Evolutionary conservation across 2,888 invertebrate genomes (phyloP).

Genomic region (Mesorhabditis belari): DNA sequence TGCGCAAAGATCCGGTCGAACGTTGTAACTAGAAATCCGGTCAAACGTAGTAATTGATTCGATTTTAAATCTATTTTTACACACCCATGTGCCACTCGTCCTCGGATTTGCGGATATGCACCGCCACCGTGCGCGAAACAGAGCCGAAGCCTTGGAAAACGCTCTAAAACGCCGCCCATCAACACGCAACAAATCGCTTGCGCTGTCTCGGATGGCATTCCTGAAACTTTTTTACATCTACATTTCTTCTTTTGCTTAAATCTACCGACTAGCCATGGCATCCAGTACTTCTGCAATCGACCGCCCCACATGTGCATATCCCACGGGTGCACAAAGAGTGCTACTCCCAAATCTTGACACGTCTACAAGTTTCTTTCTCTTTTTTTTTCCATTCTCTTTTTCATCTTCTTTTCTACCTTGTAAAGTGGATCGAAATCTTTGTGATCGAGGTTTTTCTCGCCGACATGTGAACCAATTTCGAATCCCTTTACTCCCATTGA

Average conservation of each 20-base stretch:
- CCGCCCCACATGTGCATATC: constrained; percentile 59
- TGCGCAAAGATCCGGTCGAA: constrained; percentile 61
- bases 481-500: constrained; percentile 57
- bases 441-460: constrained; percentile 60
- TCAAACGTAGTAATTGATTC: background rate
- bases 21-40: constrained; percentile 30
- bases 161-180: constrained; percentile 59
- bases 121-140: constrained; percentile 62
- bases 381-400: background rate
- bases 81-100: constrained; percentile 59
- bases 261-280: constrained; percentile 61
- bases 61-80: background rate
- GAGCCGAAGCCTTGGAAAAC: constrained; percentile 57
- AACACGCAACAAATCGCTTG: constrained; percentile 59
- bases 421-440: constrained; percentile 58
- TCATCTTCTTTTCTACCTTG: constrained; percentile 52
- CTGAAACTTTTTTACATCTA: constrained; percentile 41
- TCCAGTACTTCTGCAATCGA: constrained; percentile 59
- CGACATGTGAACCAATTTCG: constrained; percentile 62
- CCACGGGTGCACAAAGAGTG: constrained; percentile 63
- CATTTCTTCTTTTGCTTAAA: background rate
- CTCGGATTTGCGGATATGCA: constrained; percentile 60
- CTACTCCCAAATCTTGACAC: constrained; percentile 56
- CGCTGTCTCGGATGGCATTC: constrained; percentile 62
- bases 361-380: constrained; percentile 51